Evolutionary conservation across 2,113 vertebrate genomes (phyloP).

Genomic region (Emydocephalus ijimae): DNA sequence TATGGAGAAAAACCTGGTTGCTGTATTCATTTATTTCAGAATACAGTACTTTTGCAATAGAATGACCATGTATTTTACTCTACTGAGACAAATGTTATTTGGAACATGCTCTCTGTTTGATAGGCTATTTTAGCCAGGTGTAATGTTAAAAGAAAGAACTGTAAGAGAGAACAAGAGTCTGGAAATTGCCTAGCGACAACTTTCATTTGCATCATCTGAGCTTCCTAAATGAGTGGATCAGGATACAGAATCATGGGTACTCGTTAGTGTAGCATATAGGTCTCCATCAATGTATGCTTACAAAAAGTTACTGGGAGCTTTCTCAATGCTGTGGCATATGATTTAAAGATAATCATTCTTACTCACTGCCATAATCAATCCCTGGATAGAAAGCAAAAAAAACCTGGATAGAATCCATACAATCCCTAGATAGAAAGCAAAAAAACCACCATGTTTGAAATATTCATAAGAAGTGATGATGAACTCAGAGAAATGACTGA

Average conservation of each 20-base stretch:
- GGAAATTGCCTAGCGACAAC: neutral
- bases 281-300: neutral
- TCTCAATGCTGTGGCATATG: neutral
- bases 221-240: neutral
- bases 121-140: neutral
- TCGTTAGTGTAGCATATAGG: neutral
- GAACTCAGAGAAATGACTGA: neutral
- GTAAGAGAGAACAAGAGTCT: neutral
- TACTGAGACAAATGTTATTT: neutral
- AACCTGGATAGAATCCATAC: too few relatives aligned
- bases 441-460: neutral
- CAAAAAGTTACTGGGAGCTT: neutral
- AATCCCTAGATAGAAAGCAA: neutral
- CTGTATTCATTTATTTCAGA: neutral
- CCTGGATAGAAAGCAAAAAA: neutral
- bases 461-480: neutral
- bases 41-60: neutral
- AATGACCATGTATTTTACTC: neutral
- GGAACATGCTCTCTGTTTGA: neutral
- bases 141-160: neutral
- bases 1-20: neutral
- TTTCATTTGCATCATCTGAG: neutral
- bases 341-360: neutral
- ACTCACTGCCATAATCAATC: neutral
- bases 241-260: neutral